Conservation (phyloP, 2,113 vertebrate genomes). For the Dasyornis broadbenti region DNA sequence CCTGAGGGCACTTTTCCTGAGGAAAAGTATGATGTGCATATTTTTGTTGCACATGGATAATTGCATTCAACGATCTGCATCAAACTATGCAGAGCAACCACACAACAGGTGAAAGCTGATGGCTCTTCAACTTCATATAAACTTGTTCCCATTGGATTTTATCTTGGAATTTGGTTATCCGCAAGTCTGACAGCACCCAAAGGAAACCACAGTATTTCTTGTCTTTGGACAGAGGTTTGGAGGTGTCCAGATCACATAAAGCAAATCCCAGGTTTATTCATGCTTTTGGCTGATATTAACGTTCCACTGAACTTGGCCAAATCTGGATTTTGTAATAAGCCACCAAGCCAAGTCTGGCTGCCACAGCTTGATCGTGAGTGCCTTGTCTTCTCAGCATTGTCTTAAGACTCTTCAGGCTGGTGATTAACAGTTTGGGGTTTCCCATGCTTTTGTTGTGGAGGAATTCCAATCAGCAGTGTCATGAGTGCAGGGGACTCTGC, state of each 20-base stretch:
- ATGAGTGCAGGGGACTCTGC: neutral
- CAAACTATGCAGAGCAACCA: neutral
- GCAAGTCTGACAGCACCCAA: neutral
- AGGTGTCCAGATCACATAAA: neutral
- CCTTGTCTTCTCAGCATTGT: neutral
- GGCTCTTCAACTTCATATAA: neutral
- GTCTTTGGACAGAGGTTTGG: neutral
- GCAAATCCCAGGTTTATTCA: neutral
- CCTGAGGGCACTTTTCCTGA: neutral
- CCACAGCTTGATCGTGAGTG: neutral
- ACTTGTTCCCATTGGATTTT: neutral
- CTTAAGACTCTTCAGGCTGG: neutral
- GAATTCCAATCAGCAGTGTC: neutral
- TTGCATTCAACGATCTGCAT: neutral
- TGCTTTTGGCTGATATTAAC: neutral
- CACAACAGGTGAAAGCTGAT: neutral
- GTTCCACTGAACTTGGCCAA: neutral
- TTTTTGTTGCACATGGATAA: neutral
- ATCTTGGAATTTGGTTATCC: neutral
- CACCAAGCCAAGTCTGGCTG: neutral
- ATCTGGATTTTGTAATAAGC: neutral
- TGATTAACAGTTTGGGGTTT: neutral
- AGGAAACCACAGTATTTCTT: neutral
- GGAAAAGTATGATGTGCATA: neutral
- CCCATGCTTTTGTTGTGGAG: neutral